Percentiles rank a stretch among this genome's conserved stretches.
phyloP scores from a whole-genome alignment of 2,113 vertebrate species.

The Megaceryle torquata region DNA sequence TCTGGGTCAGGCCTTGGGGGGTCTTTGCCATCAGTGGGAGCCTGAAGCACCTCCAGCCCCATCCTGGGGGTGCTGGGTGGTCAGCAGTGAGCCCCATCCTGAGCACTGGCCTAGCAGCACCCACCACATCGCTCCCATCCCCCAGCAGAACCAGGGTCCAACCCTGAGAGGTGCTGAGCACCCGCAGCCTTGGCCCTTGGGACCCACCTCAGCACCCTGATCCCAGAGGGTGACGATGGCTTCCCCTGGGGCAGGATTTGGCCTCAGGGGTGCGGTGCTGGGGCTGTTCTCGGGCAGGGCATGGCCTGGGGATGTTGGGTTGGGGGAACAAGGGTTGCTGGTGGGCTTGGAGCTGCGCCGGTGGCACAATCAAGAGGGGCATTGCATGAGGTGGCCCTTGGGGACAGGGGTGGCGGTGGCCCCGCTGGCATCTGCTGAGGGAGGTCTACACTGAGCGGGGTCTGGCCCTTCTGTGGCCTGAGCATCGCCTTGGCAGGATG shows the following conservation, averaged over 20 bases:
- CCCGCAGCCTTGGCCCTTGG: not conserved
- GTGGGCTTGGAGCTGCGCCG: not conserved
- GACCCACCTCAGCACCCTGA: not conserved
- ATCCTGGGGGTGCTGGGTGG: not conserved
- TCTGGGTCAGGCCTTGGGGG: too few species aligned
- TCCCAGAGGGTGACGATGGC: not conserved
- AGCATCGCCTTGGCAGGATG: not conserved
- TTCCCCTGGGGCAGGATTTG: not conserved
- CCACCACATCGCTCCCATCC: not conserved
- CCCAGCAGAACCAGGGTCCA: not conserved
- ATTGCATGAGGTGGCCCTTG: not conserved
- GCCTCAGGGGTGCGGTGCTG: not conserved
- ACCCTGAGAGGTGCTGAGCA: not conserved
- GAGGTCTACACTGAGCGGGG: not conserved
- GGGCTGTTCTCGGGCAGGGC: not conserved
- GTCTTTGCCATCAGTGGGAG: not conserved
- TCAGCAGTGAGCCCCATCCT: not conserved
- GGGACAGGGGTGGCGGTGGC: not conserved
- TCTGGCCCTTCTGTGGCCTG: not conserved
- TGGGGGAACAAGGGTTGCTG: rapidly evolving
- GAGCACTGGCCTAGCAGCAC: not conserved
- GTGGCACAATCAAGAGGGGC: too few species aligned
- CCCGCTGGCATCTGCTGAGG: not conserved
- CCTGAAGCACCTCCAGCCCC: not conserved
- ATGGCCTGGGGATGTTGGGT: not conserved